A percentile compares a stretch with the other conserved stretches of the same genome.
phyloP scores from a whole-genome alignment of 2,113 vertebrate species.

The Cygnus atratus region DNA sequence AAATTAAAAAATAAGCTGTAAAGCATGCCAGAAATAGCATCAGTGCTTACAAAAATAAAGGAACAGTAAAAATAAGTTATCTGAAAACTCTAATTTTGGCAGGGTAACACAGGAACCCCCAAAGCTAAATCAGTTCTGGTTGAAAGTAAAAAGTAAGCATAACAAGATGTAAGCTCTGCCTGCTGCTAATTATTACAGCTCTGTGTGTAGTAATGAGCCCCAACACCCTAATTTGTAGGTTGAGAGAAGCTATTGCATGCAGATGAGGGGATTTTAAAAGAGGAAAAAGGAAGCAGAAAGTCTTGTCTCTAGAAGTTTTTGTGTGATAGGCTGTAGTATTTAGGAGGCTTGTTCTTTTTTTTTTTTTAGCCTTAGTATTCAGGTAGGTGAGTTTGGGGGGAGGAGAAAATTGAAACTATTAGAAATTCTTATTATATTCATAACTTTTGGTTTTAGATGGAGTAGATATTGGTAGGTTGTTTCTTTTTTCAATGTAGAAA shows the following conservation, averaged over 20 bases:
- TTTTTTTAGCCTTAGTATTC: neutral
- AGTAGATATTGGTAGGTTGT: neutral
- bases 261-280: neutral
- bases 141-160: neutral
- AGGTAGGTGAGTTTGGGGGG: neutral
- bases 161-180: neutral
- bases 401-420: fast-evolving
- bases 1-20: neutral
- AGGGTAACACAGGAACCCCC: fast-evolving
- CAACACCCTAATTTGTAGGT: neutral
- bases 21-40: neutral
- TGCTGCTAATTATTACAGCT: neutral
- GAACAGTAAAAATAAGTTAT: neutral
- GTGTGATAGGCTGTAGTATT: fast-evolving
- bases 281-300: neutral
- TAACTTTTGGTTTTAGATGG: neutral
- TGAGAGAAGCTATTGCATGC: neutral
- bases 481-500: fast-evolving
- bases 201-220: neutral
- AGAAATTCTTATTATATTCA: neutral
- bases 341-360: fast-evolving
- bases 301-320: fast-evolving
- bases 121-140: neutral
- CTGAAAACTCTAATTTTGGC: neutral
- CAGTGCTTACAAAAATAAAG: neutral